Evolutionary conservation across 2,888 invertebrate genomes (phyloP).

Genomic region (Leucozona laternaria): DNA sequence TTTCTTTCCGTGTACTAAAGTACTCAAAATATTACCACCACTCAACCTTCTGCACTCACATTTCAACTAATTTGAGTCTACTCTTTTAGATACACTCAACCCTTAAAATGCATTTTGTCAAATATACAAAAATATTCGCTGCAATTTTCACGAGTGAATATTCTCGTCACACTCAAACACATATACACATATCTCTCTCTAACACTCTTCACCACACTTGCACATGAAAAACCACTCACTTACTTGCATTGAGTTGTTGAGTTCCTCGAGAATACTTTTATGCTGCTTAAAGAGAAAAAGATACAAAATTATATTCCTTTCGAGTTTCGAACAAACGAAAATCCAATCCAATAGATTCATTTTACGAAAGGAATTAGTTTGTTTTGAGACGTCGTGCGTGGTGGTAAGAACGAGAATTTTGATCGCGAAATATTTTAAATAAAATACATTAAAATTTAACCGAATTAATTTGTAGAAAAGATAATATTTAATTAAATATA

Average conservation of each 20-base stretch:
- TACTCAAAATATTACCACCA: conserved; percentile 14
- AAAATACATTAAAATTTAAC: conserved; percentile 7
- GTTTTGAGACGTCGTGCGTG: conserved; percentile 72
- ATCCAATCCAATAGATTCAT: conserved; percentile 61
- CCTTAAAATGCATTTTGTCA: conserved; percentile 1
- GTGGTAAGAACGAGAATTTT: conserved; percentile 1
- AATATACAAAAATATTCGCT: conserved; percentile 3
- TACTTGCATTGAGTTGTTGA: not conserved
- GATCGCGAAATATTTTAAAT: conserved; percentile 31
- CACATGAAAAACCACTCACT: not conserved
- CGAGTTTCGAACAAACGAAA: conserved; percentile 14
- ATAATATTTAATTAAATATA: not conserved
- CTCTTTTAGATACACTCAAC: conserved; percentile 22
- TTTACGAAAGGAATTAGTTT: conserved; percentile 63
- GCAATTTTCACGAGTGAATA: conserved; percentile 16
- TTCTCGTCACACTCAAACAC: conserved; percentile 17
- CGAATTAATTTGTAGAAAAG: conserved; percentile 3
- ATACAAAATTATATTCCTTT: conserved; percentile 12
- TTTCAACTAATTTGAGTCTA: not conserved
- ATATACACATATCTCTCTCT: conserved; percentile 39
- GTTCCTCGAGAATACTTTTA: conserved; percentile 27
- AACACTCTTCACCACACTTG: not conserved
- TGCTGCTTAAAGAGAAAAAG: conserved; percentile 33
- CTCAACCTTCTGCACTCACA: conserved; percentile 1
- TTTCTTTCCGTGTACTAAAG: not conserved